Percentiles rank a stretch among this genome's conserved stretches.
Evolutionary conservation across 2,113 vertebrate species (phyloP).

Genomic region (Hylia prasina): DNA sequence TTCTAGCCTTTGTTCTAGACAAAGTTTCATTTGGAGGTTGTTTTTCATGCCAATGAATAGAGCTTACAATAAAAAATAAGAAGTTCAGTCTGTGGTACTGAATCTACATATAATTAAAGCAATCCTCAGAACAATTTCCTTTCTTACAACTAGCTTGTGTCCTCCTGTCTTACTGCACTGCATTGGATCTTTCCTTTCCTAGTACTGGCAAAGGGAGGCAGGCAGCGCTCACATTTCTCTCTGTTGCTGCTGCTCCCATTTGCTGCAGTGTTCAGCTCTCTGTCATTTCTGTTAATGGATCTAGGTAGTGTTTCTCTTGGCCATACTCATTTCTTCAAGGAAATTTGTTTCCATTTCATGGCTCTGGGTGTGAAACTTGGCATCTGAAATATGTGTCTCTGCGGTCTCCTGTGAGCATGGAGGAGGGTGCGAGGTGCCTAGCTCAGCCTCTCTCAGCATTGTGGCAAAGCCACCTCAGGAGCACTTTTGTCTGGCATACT

Average conservation of each 20-base stretch:
- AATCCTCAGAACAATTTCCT: not conserved
- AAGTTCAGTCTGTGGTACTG: not conserved
- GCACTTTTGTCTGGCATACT: not conserved
- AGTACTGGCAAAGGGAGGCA: not conserved
- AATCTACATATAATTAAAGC: not conserved
- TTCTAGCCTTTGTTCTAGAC: not conserved
- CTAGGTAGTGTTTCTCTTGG: not conserved
- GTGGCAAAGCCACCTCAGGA: not conserved
- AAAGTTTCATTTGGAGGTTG: not conserved
- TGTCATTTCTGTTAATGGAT: not conserved
- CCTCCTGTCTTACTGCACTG: not conserved
- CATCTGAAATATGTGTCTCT: not conserved
- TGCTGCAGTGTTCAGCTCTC: not conserved
- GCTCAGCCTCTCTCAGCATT: not conserved
- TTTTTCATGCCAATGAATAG: not conserved
- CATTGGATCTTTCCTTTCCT: not conserved
- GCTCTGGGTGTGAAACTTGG: not conserved
- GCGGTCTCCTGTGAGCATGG: accelerated
- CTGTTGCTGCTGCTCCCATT: not conserved
- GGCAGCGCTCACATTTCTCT: not conserved
- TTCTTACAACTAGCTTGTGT: not conserved
- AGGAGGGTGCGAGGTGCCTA: accelerated
- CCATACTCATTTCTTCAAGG: not conserved
- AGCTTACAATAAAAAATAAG: not conserved
- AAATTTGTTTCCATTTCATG: not conserved